Conservation (phyloP, 1,140 invertebrate genomes). For the Popillia japonica region DNA sequence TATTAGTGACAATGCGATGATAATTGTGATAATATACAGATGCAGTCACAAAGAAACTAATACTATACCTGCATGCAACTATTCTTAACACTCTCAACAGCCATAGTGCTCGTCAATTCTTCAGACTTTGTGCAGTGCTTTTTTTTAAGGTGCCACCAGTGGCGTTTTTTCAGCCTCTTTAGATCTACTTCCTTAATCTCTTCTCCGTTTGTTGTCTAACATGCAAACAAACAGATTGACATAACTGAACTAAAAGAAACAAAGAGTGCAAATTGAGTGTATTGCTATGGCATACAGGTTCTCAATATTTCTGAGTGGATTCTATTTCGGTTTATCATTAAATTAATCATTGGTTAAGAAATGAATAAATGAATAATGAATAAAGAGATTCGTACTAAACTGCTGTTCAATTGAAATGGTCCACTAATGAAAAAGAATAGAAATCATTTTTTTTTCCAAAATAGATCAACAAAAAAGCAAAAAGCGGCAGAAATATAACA, state of each 20-base stretch:
- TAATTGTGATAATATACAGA: too few species aligned
- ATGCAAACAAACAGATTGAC: conserved; percentile 51
- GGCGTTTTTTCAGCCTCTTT: conserved; percentile 41
- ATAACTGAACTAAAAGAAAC: conserved; percentile 44
- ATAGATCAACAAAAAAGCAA: too few species aligned
- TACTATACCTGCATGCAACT: conserved; percentile 46
- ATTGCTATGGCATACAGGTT: neutral
- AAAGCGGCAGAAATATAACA: too few species aligned
- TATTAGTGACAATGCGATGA: too few species aligned
- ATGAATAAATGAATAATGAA: too few species aligned
- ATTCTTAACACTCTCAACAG: conserved; percentile 51
- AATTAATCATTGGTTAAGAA: too few species aligned
- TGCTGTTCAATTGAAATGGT: too few species aligned
- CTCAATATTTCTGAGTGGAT: neutral
- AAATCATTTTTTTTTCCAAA: too few species aligned
- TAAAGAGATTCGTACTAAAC: too few species aligned
- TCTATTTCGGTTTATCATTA: too few species aligned
- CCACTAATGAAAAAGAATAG: too few species aligned
- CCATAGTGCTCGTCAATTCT: conserved; percentile 45
- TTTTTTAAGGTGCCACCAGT: conserved; percentile 48
- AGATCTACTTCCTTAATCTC: conserved; percentile 47
- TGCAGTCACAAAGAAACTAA: too few species aligned
- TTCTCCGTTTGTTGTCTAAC: conserved; percentile 47
- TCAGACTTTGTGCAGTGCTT: conserved; percentile 44
- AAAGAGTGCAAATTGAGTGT: conserved; percentile 21